Base-by-base conservation (phyloP, 2,113 vertebrate genomes). In the Casuarius casuarius region DNA sequence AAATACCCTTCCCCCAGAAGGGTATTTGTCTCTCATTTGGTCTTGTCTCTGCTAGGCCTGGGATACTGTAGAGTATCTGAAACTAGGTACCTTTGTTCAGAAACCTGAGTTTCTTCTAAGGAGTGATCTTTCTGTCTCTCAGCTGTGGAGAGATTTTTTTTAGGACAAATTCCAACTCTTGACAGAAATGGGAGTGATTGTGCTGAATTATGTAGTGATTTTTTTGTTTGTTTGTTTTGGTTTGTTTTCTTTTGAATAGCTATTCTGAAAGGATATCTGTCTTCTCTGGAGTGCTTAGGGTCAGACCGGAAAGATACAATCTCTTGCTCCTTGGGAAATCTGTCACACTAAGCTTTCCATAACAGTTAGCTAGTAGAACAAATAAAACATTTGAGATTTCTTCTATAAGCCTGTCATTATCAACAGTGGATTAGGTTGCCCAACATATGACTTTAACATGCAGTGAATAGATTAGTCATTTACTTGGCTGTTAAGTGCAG, bases 21-120 rank as follows among this genome's bases (percentile, higher is more conserved):
- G 19, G 16, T 51, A 1, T 73, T 46, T 48, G 14, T n/a, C n/a
- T 89, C 51, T 93, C 95, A 78, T 93, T 96, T 94, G 92, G 87
- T 84, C 81, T 70, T 87, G 77, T 66, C 35, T 84, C 77, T 87
- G 46, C 70, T 66, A 18, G 76, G 29, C 77, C 65, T 58, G 63
- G 68, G 56, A 9, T 90, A 38, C 40, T 2, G 20, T 61, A 48
- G 42, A 31, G 29, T 31, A 31, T 18, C 56, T 5, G 12, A 29
- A 20, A 58, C 49, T 20, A 29, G 33, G 46, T 54, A 66, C 35
- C 51, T 66, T 68, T 62, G 29, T 15, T 85, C 67, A 76, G 58
- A 90, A 83, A 85, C 20, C 6, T 63, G 38, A 31, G 44, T 85
- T 92, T 84, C 56, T 92, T 14, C 56, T 75, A 67, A 40, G 17